phyloP scores from a whole-genome alignment of 2,113 vertebrate species.

The Burhinus bistriatus region DNA sequence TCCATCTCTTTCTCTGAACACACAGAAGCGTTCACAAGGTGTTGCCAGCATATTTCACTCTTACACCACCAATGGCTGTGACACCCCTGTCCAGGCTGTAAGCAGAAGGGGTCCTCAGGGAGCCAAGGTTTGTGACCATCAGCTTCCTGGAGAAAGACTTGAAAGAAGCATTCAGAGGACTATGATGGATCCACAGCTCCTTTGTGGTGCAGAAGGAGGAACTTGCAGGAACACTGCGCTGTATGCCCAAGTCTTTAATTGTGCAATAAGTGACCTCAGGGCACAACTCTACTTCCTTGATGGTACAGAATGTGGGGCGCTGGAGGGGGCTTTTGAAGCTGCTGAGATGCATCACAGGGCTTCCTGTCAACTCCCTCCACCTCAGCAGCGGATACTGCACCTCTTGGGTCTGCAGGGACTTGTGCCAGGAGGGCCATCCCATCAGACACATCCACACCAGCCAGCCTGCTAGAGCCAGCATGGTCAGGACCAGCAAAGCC shows the following conservation, averaged over 20 bases:
- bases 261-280: conserved; percentile 49
- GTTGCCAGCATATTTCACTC: not conserved
- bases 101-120: not conserved
- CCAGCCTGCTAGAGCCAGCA: not conserved
- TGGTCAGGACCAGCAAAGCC: not conserved
- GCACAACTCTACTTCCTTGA: conserved; percentile 39
- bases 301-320: not conserved
- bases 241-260: not conserved
- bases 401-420: not conserved
- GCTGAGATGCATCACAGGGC: not conserved
- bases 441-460: conserved; percentile 9
- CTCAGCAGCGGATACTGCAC: not conserved
- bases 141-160: not conserved
- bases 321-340: not conserved
- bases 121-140: not conserved
- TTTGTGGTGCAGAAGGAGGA: conserved; percentile 43
- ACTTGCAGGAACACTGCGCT: not conserved
- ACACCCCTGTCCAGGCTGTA: conserved; percentile 29
- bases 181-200: conserved; percentile 13
- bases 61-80: not conserved
- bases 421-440: not conserved
- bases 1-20: not conserved
- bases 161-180: not conserved
- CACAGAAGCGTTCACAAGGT: not conserved
- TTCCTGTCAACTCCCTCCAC: not conserved